Conservation (phyloP, 1,140 invertebrate species). For the Ceratoteleas bidentatus region DNA sequence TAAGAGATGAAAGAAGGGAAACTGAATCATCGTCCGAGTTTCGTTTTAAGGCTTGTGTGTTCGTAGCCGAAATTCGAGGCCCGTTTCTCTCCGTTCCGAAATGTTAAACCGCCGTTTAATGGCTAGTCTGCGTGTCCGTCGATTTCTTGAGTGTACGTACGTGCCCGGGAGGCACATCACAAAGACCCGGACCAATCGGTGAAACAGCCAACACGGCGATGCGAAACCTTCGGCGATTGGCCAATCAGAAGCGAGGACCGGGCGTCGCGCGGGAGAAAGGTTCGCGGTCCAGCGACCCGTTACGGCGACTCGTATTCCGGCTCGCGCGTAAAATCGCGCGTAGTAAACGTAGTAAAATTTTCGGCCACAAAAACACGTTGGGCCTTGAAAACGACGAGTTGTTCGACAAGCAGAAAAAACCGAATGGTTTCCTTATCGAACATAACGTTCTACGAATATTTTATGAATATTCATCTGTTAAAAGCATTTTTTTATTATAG, state of each 20-base stretch:
- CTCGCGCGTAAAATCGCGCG: conserved; percentile 49
- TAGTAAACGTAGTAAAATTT: conserved; percentile 64
- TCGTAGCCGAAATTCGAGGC: conserved; percentile 8
- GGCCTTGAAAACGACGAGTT: conserved; percentile 12
- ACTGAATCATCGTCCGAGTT: too few relatives aligned
- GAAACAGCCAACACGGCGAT: conserved; percentile 45
- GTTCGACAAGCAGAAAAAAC: not conserved
- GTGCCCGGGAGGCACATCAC: conserved; percentile 48
- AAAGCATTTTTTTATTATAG: too few relatives aligned
- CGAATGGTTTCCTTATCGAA: too few relatives aligned
- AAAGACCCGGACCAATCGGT: conserved; percentile 64
- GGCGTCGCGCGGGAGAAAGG: conserved; percentile 72
- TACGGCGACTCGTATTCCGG: conserved; percentile 64
- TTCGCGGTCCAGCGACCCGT: conserved; percentile 70
- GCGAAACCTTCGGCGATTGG: conserved; percentile 64
- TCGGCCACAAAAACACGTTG: conserved; percentile 43
- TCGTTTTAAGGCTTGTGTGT: too few relatives aligned
- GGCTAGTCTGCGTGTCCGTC: conserved; percentile 36
- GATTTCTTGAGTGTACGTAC: conserved; percentile 40
- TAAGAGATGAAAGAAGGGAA: too few relatives aligned
- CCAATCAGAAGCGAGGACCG: conserved; percentile 67
- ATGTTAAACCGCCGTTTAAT: conserved; percentile 35
- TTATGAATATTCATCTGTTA: too few relatives aligned
- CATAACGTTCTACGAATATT: too few relatives aligned
- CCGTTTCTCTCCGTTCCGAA: conserved; percentile 34